Evolutionary conservation across 2,888 invertebrate genomes (phyloP), one percentile per base, ranked within the genome.

Genomic region (Lepidochitona cinerea): DNA sequence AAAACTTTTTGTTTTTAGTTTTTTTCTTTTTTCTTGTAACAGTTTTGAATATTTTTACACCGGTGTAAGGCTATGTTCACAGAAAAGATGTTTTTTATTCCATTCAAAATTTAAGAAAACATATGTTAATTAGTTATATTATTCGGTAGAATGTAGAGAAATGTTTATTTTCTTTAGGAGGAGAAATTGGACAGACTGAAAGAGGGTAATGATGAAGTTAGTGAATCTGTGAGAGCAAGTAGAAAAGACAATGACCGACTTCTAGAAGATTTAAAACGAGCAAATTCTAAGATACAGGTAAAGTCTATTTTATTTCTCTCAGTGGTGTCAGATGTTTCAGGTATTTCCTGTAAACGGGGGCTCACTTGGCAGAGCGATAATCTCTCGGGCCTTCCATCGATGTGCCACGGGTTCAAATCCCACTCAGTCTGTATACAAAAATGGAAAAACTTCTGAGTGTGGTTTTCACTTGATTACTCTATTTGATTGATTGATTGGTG

Each of bases 221-320:
- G 85, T 75, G 76, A 71, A 14, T 79, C 84, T 18, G 87, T 87
- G 72, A 84, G 85, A 65, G 83, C 83, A 70, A 83, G 85, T 7
- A 84, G 86, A 84, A 83, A 83, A 73, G 87, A 87, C 72, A 88
- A 87, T 74, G 87, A 87, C 70, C 75, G 75, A 29, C 74, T 86
- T 14, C 79, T 87, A 52, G 76, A 74, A 37, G 86, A 87, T 64
- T 76, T 87, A 67, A 82, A 83, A 64, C 84, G 82, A 70, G 78
- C 84, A n/a, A 79, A 79, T 23, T 29, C 67, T 29, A 72, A 52
- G 52, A 65, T 78, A 23, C 68, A 70, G 73, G 78, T 79, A 23
- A 49, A n/a, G n/a, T n/a, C n/a, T n/a, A n/a, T n/a, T n/a, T n/a
- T n/a, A n/a, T n/a, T n/a, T n/a, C n/a, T n/a, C n/a, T n/a, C n/a